These are phyloP conservation scores for Macrochelys suwanniensis DNA, from an alignment of 2,797 vertebrate species.

Conservation along the genomic window DNA sequence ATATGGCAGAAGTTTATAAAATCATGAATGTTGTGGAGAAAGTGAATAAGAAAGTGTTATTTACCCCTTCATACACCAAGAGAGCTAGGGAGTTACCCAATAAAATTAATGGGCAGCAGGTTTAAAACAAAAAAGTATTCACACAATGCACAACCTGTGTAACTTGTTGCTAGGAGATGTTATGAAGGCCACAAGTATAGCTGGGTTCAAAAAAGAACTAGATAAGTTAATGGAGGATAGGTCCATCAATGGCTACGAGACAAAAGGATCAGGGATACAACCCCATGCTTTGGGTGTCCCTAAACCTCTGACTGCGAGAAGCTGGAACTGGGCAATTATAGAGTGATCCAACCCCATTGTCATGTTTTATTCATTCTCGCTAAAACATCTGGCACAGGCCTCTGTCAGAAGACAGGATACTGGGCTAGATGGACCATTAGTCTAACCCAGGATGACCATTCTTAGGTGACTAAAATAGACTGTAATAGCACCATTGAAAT, in stretches of 20 bases:
- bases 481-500: background rate
- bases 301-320: background rate
- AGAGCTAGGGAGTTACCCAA: background rate
- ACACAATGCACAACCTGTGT: too few relatives aligned
- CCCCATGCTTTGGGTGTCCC: background rate
- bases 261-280: background rate
- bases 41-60: background rate
- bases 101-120: background rate
- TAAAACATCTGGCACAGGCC: too few relatives aligned
- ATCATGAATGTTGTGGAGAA: background rate
- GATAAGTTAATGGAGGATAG: background rate
- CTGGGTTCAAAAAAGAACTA: background rate
- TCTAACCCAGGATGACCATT: too few relatives aligned
- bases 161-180: too few relatives aligned
- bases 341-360: too few relatives aligned
- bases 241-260: too few relatives aligned
- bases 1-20: background rate
- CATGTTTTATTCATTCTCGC: too few relatives aligned
- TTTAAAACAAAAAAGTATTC: background rate
- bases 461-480: background rate
- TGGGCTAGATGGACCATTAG: background rate
- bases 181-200: too few relatives aligned
- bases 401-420: too few relatives aligned
- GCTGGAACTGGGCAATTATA: too few relatives aligned
- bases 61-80: background rate